Evolutionary conservation across 2,797 vertebrate species (phyloP).

Genomic region (Sylvilagus floridanus): DNA sequence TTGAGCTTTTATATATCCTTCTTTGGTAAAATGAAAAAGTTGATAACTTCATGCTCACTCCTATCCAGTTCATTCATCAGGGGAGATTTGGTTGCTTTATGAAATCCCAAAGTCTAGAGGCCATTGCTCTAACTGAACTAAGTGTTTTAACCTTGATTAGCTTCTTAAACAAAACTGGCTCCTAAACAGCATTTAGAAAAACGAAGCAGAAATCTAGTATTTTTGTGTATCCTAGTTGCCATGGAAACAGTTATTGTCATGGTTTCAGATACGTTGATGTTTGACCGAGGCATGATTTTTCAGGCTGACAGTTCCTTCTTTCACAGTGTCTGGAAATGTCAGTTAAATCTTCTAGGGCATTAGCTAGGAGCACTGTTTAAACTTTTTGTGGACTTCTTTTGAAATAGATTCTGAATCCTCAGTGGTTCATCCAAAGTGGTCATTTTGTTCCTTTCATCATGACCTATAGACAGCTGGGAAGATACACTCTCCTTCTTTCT

Average conservation of each 20-base stretch:
- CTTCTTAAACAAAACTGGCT: slow-evolving; percentile 3
- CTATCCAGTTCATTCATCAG: background rate
- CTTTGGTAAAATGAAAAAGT: background rate
- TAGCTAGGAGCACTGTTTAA: background rate
- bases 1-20: background rate
- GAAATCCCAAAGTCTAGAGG: background rate
- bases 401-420: background rate
- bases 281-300: slow-evolving; percentile 25
- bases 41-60: background rate
- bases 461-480: slow-evolving; percentile 18
- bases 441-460: background rate
- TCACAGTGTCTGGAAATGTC: slow-evolving; percentile 30
- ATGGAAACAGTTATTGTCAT: slow-evolving; percentile 46
- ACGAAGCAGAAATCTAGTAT: background rate
- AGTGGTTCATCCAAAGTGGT: background rate
- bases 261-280: slow-evolving; percentile 22
- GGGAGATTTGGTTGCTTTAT: background rate
- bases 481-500: background rate
- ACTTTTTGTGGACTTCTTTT: background rate
- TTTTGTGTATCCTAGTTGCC: slow-evolving; percentile 49
- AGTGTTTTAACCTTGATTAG: background rate
- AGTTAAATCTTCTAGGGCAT: background rate
- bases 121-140: background rate
- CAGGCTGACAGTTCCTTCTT: slow-evolving; percentile 1
- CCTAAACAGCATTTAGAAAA: slow-evolving; percentile 10